Evolutionary conservation across 2,113 vertebrate genomes (phyloP).

Genomic region (Lota lota): DNA sequence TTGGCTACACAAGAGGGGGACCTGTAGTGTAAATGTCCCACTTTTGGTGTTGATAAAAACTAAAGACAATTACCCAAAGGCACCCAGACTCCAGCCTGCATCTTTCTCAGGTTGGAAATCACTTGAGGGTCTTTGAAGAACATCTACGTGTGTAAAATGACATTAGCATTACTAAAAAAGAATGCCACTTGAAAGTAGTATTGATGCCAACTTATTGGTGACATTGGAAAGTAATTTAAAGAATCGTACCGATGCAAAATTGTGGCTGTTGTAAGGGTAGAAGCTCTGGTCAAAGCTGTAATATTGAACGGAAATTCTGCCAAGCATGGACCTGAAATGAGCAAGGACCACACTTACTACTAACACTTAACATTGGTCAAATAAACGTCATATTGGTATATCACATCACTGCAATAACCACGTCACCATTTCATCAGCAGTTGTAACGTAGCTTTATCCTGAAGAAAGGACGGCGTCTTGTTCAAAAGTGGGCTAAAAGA

Average conservation of each 20-base stretch:
- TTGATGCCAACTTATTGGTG: too few species aligned
- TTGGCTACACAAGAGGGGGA: too few species aligned
- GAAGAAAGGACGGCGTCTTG: constrained; percentile 50
- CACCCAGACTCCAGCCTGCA: constrained; percentile 43
- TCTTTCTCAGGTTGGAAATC: constrained; percentile 52
- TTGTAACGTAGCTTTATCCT: constrained; percentile 41
- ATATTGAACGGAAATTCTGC: constrained; percentile 65
- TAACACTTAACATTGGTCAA: not conserved
- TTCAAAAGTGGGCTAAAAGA: constrained; percentile 45
- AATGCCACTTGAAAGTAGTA: too few species aligned
- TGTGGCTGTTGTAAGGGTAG: constrained; percentile 52
- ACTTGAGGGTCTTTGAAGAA: constrained; percentile 72
- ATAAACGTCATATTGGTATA: not conserved
- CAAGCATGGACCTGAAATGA: constrained; percentile 72
- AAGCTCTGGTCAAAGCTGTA: constrained; percentile 75
- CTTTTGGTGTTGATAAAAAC: too few species aligned
- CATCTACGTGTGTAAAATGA: constrained; percentile 38
- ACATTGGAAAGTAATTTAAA: too few species aligned
- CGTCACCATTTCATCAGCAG: constrained; percentile 69
- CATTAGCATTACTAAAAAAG: too few species aligned
- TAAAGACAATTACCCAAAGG: constrained; percentile 57
- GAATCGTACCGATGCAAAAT: constrained; percentile 64
- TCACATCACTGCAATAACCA: not conserved
- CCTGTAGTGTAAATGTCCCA: too few species aligned
- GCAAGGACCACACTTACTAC: not conserved